phyloP scores from a whole-genome alignment of 1,140 invertebrate species.

The Magallana gigas region DNA sequence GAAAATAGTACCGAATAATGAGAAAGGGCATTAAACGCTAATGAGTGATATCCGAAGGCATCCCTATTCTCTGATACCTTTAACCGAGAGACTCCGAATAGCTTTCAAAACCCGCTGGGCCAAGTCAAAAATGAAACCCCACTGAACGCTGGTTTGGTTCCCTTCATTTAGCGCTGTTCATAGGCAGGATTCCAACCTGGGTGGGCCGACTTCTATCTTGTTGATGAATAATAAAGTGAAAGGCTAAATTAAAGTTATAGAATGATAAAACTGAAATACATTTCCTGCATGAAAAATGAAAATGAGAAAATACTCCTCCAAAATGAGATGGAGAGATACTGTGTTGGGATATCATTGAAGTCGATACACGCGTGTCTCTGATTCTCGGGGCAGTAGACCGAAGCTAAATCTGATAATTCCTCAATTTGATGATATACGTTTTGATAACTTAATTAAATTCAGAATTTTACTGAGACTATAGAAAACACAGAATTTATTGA shows the following conservation, averaged over 20 bases:
- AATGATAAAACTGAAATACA: slow-evolving; percentile 49
- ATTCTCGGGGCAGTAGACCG: slow-evolving; percentile 12
- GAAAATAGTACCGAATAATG: slow-evolving; percentile 47
- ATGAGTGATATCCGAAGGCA: slow-evolving; percentile 44
- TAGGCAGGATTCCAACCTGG: slow-evolving; percentile 25
- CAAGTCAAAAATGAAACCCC: slow-evolving; percentile 34
- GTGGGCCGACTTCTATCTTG: slow-evolving; percentile 35
- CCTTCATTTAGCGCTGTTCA: slow-evolving; percentile 21
- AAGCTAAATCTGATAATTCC: slow-evolving; percentile 37
- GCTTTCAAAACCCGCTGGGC: slow-evolving; percentile 42
- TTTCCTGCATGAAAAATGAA: slow-evolving; percentile 43
- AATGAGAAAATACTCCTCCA: slow-evolving; percentile 38
- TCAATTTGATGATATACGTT: slow-evolving; percentile 35
- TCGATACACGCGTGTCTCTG: slow-evolving; percentile 11
- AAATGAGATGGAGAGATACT: slow-evolving; percentile 36
- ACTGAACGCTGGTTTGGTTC: slow-evolving; percentile 36
- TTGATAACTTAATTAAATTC: slow-evolving; percentile 42
- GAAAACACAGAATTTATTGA: neutral
- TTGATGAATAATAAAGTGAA: slow-evolving; percentile 40
- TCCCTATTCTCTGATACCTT: slow-evolving; percentile 43
- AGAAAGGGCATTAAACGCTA: slow-evolving; percentile 48
- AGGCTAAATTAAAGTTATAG: slow-evolving; percentile 50
- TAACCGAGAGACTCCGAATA: slow-evolving; percentile 40
- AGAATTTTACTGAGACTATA: neutral
- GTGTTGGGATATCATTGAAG: slow-evolving; percentile 18